Evolutionary conservation across 2,113 vertebrate genomes (phyloP), one percentile per base, ranked within the genome.

Genomic region (Amia ocellicauda): DNA sequence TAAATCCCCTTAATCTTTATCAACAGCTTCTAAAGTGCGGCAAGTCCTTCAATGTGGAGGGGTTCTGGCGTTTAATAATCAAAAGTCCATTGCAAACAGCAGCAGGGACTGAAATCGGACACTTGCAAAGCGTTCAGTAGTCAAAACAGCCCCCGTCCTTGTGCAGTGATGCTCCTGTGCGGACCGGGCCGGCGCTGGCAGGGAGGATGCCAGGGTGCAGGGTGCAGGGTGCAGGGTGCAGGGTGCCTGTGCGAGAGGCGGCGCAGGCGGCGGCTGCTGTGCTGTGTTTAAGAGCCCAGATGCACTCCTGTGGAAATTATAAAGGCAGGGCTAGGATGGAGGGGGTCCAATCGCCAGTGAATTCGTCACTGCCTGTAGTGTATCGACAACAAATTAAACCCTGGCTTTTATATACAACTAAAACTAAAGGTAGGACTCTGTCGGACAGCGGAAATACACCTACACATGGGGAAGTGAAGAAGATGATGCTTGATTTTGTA

Each of bases 271-370:
- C 87, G 86, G 82, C 86, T 85, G 84, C 89, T 79, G 74, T 83
- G 88, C 88, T 93, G 91, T 92, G 91, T 91, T 90, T 92, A 88
- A 93, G 91, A 92, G 90, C 91, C 85, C 85, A 82, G 86, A 90
- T 85, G 86, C 90, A 83, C 91, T 89, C 86, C 84, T 82, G 85
- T 91, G 88, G 87, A 92, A 93, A 93, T 93, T 91, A 93, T 92
- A 93, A 91, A 94, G 94, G 96, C 93, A 94, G 97, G 97, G 92
- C 90, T 91, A 85, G 86, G 84, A 79, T 77, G 81, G 89, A 81
- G 83, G 79, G 85, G 85, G 90, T 89, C 94, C 97, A 98, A 99
- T 98, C 91, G 88, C 87, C 81, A 88, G 80, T 72, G 81, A 87
- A 82, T 86, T 90, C 94, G 96, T 95, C 94, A 96, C 89, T 77